Base-by-base conservation (phyloP, 2,113 vertebrate genomes). In the Dolichallabes microphthalmus region DNA sequence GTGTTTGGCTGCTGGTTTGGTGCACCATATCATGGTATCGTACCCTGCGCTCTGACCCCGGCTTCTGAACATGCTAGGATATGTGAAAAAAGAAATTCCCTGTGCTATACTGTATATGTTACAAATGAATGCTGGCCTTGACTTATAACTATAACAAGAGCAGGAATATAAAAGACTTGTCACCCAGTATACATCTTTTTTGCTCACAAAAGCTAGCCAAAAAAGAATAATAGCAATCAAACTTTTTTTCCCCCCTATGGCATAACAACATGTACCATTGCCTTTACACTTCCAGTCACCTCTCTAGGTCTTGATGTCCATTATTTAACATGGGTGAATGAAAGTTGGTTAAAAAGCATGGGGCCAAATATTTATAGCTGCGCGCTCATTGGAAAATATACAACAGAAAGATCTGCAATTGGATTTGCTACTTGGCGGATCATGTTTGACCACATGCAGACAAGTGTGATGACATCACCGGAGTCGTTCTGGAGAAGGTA, bases 361-460 rank as follows among this genome's bases (percentile, higher is more conserved):
- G 58, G 20, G 11, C 63, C 39, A 57, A 35, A 80, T 71, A 71
- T 63, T 4, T 86, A 75, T 75, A 85, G 71, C 82, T 82, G 73
- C 32, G 55, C n/a, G 9, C 35, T 74, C 79, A 17, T 80, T 71
- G 53, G 58, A 87, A 87, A 89, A 87, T 85, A 83, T 81, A 84
- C 82, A 77, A 30, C 73, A 3, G 9, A 32, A 35, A 83, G 15
- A 58, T 73, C 30, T 19, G 66, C 64, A 57, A 14, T 71, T 15
- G 35, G 32, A 79, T 82, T 55, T 66, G 57, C 53, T 61, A 82
- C n/a, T 76, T 83, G 73, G 68, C 39, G 30, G 76, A 55, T 84
- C 27, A 86, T 58, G 63, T 82, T 73, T 82, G 39, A 87, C 83
- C 86, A 35, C 80, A 84, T 58, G 71, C 58, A 76, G 84, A 89